Conservation (phyloP, 2,888 invertebrate species). For the Phaedon cochleariae region DNA sequence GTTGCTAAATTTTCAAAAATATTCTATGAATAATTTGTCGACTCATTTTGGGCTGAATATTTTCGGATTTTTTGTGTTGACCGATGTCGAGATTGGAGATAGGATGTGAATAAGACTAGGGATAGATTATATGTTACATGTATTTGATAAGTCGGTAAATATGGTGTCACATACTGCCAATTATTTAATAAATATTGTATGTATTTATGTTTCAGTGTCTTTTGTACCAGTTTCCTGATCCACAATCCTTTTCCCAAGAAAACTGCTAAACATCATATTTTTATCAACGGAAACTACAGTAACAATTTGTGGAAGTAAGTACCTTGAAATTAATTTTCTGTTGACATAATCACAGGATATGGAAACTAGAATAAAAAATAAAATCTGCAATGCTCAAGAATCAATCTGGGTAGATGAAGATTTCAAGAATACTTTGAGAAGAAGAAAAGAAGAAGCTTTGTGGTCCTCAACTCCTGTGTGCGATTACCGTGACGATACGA, state of each 20-base stretch:
- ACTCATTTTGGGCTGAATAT: slow-evolving; percentile 11
- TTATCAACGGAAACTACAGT: too few species aligned
- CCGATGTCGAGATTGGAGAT: slow-evolving; percentile 40
- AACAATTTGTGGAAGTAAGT: too few species aligned
- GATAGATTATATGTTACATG: slow-evolving; percentile 55
- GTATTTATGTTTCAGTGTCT: slow-evolving; percentile 23
- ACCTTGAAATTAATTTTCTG: too few species aligned
- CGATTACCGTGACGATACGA: too few species aligned
- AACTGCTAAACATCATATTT: too few species aligned
- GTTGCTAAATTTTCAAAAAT: slow-evolving; percentile 33
- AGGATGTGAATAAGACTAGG: slow-evolving; percentile 56
- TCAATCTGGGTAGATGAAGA: too few species aligned
- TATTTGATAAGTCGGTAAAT: slow-evolving; percentile 51
- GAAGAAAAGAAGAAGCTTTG: too few species aligned
- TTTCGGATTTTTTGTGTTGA: slow-evolving; percentile 27
- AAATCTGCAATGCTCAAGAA: too few species aligned
- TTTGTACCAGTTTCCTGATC: neutral
- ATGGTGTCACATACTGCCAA: slow-evolving; percentile 60
- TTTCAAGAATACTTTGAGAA: too few species aligned
- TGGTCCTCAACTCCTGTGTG: too few species aligned
- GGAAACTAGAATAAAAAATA: too few species aligned
- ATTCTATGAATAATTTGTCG: neutral
- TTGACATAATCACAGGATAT: too few species aligned
- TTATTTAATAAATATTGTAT: slow-evolving; percentile 58
- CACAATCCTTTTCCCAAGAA: neutral